Percentiles rank a stretch among this genome's conserved stretches.
These are phyloP conservation scores for Drosophila sp. DNA, from an alignment of 1,140 invertebrate species.

Conservation along the genomic window DNA sequence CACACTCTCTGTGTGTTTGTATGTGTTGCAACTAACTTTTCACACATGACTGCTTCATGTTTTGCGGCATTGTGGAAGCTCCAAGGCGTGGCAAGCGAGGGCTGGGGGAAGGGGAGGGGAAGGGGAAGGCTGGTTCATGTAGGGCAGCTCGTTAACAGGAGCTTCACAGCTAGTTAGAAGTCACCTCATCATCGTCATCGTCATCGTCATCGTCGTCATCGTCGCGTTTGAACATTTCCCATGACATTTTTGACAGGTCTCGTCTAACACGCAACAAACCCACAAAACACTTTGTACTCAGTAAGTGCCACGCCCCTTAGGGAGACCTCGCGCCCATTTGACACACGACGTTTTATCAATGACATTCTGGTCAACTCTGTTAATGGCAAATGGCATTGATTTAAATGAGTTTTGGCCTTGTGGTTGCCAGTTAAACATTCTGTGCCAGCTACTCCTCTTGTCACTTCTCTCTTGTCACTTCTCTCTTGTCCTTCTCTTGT, in stretches of 20 bases:
- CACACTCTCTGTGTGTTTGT: not conserved
- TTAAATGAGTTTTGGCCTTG: conserved; percentile 52
- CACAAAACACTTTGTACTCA: conserved; percentile 51
- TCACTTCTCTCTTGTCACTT: no score
- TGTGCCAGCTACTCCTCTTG: conserved; percentile 1
- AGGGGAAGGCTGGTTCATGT: conserved; percentile 10
- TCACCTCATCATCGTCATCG: conserved; percentile 39
- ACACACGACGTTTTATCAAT: conserved; percentile 49
- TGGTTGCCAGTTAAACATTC: conserved; percentile 56
- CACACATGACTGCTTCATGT: conserved; percentile 67
- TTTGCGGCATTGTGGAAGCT: conserved; percentile 22
- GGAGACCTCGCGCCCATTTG: conserved; percentile 4
- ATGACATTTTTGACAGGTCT: conserved; percentile 60
- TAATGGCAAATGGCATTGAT: conserved; percentile 55
- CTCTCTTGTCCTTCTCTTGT: no score
- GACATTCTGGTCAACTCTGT: conserved; percentile 48
- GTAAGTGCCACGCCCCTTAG: not conserved
- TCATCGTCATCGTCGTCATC: conserved; percentile 31
- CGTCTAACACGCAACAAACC: conserved; percentile 50
- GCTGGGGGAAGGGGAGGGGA: not conserved
- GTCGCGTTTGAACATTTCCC: conserved; percentile 48
- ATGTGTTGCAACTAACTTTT: conserved; percentile 61
- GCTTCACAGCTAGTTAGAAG: conserved; percentile 75
- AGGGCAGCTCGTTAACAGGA: conserved; percentile 72
- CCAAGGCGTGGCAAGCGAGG: not conserved